phyloP scores from a whole-genome alignment of 2,797 vertebrate genomes.

The Melanotaenia parkinsoni region DNA sequence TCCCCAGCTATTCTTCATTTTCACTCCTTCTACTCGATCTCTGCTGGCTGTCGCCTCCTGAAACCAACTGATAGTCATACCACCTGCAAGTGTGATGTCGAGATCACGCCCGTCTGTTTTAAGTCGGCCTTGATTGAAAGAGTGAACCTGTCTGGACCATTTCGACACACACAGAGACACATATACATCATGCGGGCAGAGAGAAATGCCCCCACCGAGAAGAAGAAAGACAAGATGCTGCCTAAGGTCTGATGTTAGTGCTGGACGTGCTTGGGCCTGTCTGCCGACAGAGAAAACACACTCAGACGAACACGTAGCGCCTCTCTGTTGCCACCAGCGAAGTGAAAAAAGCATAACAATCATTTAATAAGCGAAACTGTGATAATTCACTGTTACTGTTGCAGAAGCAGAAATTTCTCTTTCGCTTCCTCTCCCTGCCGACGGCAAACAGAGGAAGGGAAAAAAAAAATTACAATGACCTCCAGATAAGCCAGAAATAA shows the following conservation, averaged over 20 bases:
- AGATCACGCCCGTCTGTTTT: slow-evolving; percentile 42
- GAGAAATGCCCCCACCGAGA: slow-evolving; percentile 24
- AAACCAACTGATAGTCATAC: slow-evolving; percentile 39
- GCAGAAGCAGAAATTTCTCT: neutral
- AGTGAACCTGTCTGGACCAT: slow-evolving; percentile 37
- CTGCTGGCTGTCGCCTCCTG: neutral
- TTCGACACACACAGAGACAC: slow-evolving; percentile 18
- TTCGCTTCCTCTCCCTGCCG: neutral
- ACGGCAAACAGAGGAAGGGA: neutral
- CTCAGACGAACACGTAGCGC: slow-evolving; percentile 2
- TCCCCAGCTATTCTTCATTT: neutral
- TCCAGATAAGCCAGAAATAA: slow-evolving; percentile 13
- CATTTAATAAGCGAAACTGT: slow-evolving; percentile 23
- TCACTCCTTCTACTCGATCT: neutral
- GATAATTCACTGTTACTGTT: slow-evolving; percentile 5
- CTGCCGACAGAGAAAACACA: slow-evolving; percentile 25
- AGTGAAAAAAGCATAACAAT: slow-evolving; percentile 14
- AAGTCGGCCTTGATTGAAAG: slow-evolving; percentile 59
- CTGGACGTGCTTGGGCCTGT: slow-evolving; percentile 53
- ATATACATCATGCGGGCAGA: slow-evolving; percentile 16
- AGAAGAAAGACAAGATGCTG: slow-evolving; percentile 39
- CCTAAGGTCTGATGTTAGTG: slow-evolving; percentile 44
- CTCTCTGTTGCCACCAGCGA: slow-evolving; percentile 33
- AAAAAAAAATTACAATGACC: neutral
- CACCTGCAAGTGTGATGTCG: slow-evolving; percentile 15